phyloP scores from a whole-genome alignment of 2,797 vertebrate genomes.

The Syngnathus rostellatus region DNA sequence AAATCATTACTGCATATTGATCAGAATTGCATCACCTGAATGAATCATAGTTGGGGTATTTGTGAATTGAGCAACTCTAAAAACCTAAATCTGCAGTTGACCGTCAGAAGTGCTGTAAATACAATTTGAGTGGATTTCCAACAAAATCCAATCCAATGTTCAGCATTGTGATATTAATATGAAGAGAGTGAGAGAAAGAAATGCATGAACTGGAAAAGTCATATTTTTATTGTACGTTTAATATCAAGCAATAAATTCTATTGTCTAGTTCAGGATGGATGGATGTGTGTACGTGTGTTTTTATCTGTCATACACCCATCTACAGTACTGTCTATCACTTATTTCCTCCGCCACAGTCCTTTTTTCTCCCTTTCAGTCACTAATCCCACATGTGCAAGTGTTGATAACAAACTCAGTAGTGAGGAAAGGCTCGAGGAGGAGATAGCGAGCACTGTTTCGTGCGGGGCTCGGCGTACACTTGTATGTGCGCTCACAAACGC shows the following conservation, averaged over 20 bases:
- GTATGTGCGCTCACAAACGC: conserved; percentile 28
- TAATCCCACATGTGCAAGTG: conserved; percentile 63
- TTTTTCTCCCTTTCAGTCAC: conserved; percentile 32
- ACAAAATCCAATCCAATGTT: not conserved
- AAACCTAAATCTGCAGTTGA: too few species aligned
- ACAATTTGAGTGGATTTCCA: too few species aligned
- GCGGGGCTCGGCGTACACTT: conserved; percentile 50
- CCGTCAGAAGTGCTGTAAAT: too few species aligned
- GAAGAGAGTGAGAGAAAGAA: conserved; percentile 12
- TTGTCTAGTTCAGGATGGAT: conserved; percentile 42
- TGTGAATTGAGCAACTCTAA: too few species aligned
- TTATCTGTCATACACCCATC: conserved; percentile 50
- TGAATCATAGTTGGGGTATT: too few species aligned
- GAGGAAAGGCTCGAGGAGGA: conserved; percentile 51
- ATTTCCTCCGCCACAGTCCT: conserved; percentile 24
- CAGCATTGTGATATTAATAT: not conserved
- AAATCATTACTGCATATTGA: too few species aligned
- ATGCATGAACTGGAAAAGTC: conserved; percentile 35
- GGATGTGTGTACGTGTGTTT: conserved; percentile 23
- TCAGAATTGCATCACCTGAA: too few species aligned
- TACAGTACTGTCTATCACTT: conserved; percentile 55
- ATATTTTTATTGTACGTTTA: conserved; percentile 20
- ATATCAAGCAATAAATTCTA: conserved; percentile 47
- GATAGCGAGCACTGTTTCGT: conserved; percentile 43
- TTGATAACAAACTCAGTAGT: conserved; percentile 62